Evolutionary conservation across 2,797 vertebrate genomes (phyloP), one percentile per base, ranked within the genome.

Genomic region (Microhierax caerulescens): DNA sequence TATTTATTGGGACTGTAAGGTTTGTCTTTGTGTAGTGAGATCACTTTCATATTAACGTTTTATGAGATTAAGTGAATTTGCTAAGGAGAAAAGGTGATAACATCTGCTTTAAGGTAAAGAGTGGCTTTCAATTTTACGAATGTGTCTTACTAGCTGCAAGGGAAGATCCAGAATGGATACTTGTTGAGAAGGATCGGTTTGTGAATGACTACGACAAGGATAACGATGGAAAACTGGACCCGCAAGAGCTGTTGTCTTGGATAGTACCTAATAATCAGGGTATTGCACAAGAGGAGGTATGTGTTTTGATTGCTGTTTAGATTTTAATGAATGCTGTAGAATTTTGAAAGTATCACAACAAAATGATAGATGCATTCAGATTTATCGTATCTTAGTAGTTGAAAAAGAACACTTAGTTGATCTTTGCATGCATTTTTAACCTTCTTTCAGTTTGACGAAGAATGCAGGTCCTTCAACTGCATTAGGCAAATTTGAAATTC

Each of bases 231-330:
- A 98, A 97, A 92, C 98, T 99, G 39, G 97, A 98, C 95, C 97
- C 98, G 61, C 98, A 99, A 10, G 99, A 99, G 97, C 98, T 99
- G 81, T 95, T 99, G 11, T 98, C 98, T 54, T 99, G 99, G 99
- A 98, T 99, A 10, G 99, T 99, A 1, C 99, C 99, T 8, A 99
- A 99, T 73, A 99, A 99, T 85, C 99, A 99, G 60, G 99, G 99
- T 4, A 98, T 99, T 69, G 99, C 99, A 28, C 98, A 99, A 88
- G 99, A 99, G 93, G 99, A 99, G 98, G 99, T 99, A 85, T 53
- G 98, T 89, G 25, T 34, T 48, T 53, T 34, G n/a, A 23, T 61
- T 82, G 36, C 67, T 75, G 13, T 34, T 81, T 30, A 27, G 41
- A 15, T 70, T 90, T 82, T 53, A 60, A 43, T 79, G 64, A 25